Evolutionary conservation across 2,888 invertebrate species (phyloP).

Genomic region (Ypsolopha sequella): DNA sequence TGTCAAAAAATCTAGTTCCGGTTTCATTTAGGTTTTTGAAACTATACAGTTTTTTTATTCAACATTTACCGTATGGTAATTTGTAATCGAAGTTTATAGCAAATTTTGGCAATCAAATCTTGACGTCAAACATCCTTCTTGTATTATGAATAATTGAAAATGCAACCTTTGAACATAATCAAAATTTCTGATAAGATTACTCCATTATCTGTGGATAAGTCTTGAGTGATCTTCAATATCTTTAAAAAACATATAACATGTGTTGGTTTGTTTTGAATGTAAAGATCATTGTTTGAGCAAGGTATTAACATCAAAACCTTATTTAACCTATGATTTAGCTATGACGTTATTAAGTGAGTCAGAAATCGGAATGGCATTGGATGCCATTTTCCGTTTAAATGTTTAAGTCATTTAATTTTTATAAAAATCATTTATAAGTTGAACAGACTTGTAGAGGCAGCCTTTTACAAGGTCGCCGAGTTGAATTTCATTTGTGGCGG

Average conservation of each 20-base stretch:
- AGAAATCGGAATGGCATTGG: background rate
- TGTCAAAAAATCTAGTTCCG: background rate
- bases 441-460: background rate
- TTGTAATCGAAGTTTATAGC: background rate
- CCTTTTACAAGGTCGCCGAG: background rate
- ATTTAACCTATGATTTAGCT: background rate
- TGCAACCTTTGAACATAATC: background rate
- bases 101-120: background rate
- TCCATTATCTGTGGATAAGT: background rate
- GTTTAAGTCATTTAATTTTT: background rate
- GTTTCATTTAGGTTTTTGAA: background rate
- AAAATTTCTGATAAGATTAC: background rate
- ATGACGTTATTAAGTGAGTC: constrained; percentile 6
- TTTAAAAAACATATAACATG: background rate
- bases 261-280: constrained; percentile 1
- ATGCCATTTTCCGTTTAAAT: background rate
- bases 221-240: background rate
- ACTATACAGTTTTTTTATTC: background rate
- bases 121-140: too few species aligned
- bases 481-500: background rate
- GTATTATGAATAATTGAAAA: background rate
- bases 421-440: background rate
- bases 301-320: constrained; percentile 1
- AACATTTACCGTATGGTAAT: too few species aligned
- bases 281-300: background rate